Percentiles rank a stretch among this genome's conserved stretches.
Conservation (phyloP, 2,888 invertebrate species). For the Dryocosmus kuriphilus region DNA sequence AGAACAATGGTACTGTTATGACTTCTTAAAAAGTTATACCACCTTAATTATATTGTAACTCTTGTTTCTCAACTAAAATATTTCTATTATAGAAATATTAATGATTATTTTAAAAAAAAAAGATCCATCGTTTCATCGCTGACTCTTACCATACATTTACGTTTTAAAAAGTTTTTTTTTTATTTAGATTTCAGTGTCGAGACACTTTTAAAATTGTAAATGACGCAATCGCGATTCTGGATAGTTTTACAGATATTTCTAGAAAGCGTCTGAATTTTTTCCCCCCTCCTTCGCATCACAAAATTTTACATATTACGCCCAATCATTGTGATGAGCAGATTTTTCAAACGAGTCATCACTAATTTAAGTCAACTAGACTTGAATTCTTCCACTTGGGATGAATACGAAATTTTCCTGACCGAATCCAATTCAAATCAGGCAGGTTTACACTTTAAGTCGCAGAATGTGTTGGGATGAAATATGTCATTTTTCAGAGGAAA, state of each 20-base stretch:
- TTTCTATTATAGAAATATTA: not conserved
- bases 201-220: not conserved
- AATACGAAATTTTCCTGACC: too few relatives aligned
- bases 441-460: too few relatives aligned
- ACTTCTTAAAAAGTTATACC: not conserved
- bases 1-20: not conserved
- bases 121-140: too few relatives aligned
- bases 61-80: not conserved
- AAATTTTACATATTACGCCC: too few relatives aligned
- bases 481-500: too few relatives aligned
- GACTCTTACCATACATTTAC: not conserved
- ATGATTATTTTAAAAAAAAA: not conserved
- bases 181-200: not conserved
- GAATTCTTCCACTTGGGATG: too few relatives aligned
- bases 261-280: not conserved
- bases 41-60: not conserved
- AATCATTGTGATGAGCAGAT: too few relatives aligned
- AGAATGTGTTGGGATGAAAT: too few relatives aligned
- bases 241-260: not conserved
- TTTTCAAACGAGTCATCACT: too few relatives aligned
- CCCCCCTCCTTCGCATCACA: too few relatives aligned
- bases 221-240: not conserved
- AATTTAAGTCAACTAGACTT: too few relatives aligned
- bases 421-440: too few relatives aligned
- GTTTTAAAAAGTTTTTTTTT: not conserved